phyloP scores from a whole-genome alignment of 2,797 vertebrate genomes.

The Acipenser oxyrinchus region DNA sequence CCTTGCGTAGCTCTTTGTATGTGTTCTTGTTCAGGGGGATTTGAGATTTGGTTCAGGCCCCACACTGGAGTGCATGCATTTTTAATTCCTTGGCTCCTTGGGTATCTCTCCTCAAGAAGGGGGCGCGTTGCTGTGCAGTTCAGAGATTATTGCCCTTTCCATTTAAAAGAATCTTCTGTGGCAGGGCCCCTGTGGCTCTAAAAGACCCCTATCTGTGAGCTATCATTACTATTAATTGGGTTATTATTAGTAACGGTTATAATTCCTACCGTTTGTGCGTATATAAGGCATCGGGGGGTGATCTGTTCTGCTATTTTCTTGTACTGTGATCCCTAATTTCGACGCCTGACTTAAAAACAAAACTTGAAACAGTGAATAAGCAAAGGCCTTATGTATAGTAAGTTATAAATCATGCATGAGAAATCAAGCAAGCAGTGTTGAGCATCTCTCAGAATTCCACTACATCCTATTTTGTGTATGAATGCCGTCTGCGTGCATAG shows the following conservation, averaged over 20 bases:
- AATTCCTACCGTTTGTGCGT: background rate
- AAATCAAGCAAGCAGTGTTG: no score
- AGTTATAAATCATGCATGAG: no score
- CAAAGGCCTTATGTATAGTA: no score
- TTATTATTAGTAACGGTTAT: background rate
- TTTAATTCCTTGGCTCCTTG: slow-evolving; percentile 43
- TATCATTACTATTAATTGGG: slow-evolving; percentile 21
- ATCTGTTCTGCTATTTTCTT: no score
- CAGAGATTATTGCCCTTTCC: slow-evolving; percentile 17
- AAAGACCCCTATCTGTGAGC: slow-evolving; percentile 28
- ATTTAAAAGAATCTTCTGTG: slow-evolving; percentile 26
- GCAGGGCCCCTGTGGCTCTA: slow-evolving; percentile 24
- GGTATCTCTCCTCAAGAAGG: slow-evolving; percentile 21
- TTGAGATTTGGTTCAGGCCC: slow-evolving; percentile 31
- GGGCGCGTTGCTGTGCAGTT: slow-evolving; percentile 13
- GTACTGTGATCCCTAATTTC: no score
- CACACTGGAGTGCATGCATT: slow-evolving; percentile 43
- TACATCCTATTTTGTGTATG: no score
- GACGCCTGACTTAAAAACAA: no score
- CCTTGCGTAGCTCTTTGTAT: slow-evolving; percentile 50
- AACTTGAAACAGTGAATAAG: no score
- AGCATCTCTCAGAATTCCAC: no score
- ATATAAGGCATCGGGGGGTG: no score
- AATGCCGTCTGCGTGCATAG: no score
- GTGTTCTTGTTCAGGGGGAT: slow-evolving; percentile 47